Evolutionary conservation across 1,140 invertebrate genomes (phyloP), one percentile per base, ranked within the genome.

Genomic region (Heterodera carotae): DNA sequence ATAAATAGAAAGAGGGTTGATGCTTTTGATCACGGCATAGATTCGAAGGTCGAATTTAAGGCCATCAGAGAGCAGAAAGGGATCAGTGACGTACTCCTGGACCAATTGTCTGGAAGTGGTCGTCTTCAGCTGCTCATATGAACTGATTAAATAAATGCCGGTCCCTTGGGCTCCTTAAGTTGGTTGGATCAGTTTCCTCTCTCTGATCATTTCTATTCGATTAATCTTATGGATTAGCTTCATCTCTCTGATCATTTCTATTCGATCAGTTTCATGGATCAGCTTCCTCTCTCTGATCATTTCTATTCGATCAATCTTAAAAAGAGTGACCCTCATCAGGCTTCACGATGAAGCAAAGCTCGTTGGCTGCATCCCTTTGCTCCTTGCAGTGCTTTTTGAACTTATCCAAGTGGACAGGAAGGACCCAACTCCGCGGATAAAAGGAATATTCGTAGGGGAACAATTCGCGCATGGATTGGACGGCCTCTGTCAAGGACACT

Each of bases 41-140:
- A 90, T 85, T 5, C 90, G 82, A 6, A 90, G 87, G 80, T 90
- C 90, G 81, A 90, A 90, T 82, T 90, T 90, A 33, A 88, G 86
- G 39, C 84, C 85, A 69, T 90, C 90, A 27, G 74, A 12, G 34
- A 90, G 83, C 33, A 90, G 76, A 76, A 89, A 87, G 22, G 90
- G 90, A 79, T 88, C 87, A 31, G 22, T 34, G 22, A 79, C 76
- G 80, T 90, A 90, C 80, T 90, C 89, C 82, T 90, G 89, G 34
- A 89, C 84, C 25, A 90, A 85, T 75, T 89, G 88, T 8, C 77
- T 76, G 12, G 86, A 82, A 6, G 68, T 48, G 8, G 70, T 68
- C 34, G 79, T 76, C n/a, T 75, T 71, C 70, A 90, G 88, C 29
- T 89, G 84, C 15, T 81, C 76, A 4, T 89, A 85, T 29, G 88